Evolutionary conservation across 2,797 vertebrate species (phyloP).

Genomic region (Otolemur crassicaudatus): DNA sequence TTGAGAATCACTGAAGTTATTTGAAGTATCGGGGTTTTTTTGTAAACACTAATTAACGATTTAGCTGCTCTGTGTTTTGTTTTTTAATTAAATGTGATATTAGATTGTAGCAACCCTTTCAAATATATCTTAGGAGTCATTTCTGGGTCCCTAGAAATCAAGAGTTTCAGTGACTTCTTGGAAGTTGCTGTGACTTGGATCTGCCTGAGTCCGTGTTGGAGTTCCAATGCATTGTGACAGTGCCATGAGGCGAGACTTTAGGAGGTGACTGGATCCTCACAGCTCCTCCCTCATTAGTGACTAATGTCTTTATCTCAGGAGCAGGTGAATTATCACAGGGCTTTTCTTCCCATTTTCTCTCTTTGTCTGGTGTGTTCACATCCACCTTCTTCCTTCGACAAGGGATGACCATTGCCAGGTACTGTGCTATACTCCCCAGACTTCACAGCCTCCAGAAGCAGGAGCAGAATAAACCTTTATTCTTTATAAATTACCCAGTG

Average conservation of each 20-base stretch:
- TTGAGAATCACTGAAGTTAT: not conserved
- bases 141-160: not conserved
- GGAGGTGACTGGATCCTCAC: not conserved
- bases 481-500: not conserved
- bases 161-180: not conserved
- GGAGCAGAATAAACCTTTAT: not conserved
- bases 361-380: not conserved
- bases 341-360: not conserved
- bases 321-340: not conserved
- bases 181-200: not conserved
- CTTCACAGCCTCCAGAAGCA: not conserved
- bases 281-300: not conserved
- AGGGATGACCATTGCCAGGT: not conserved
- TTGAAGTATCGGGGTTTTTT: not conserved
- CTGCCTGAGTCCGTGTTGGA: not conserved
- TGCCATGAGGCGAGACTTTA: not conserved
- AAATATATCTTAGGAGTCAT: not conserved
- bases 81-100: not conserved
- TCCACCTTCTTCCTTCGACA: not conserved
- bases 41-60: not conserved
- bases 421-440: not conserved
- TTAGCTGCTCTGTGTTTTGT: not conserved
- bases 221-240: not conserved
- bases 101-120: not conserved
- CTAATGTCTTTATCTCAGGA: not conserved